A percentile compares a stretch with the other conserved stretches of the same genome.
Conservation (phyloP, 2,113 vertebrate genomes). For the Pica pica region DNA sequence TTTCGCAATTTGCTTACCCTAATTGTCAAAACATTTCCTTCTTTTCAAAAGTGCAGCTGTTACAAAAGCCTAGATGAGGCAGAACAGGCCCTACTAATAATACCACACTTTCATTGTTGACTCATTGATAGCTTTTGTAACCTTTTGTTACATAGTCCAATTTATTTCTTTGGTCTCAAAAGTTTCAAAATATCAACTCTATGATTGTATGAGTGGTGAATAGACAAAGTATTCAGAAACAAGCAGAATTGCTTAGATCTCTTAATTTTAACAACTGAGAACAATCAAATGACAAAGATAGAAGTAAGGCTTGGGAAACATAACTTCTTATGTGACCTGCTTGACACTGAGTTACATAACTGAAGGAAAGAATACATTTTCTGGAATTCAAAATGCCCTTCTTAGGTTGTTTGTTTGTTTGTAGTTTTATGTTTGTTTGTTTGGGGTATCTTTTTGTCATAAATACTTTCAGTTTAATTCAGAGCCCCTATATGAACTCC, state of each 20-base stretch:
- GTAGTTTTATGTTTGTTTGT: neutral
- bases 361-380: neutral
- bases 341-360: neutral
- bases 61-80: constrained; percentile 10
- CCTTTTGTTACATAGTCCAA: neutral
- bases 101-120: neutral
- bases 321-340: neutral
- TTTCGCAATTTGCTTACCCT: constrained; percentile 66
- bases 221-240: neutral
- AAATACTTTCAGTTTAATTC: neutral
- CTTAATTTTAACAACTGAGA: neutral
- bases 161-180: neutral
- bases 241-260: neutral
- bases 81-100: neutral
- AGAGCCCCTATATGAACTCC: neutral
- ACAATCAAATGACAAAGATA: neutral
- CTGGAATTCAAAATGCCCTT: neutral
- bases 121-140: neutral
- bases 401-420: neutral
- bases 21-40: constrained; percentile 67
- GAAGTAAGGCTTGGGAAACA: neutral
- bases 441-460: neutral
- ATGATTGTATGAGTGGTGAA: neutral
- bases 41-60: constrained; percentile 44
- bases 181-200: neutral